These are phyloP conservation scores for Melanotaenia duboulayi DNA, from an alignment of 2,113 vertebrate genomes.

Conservation along the genomic window DNA sequence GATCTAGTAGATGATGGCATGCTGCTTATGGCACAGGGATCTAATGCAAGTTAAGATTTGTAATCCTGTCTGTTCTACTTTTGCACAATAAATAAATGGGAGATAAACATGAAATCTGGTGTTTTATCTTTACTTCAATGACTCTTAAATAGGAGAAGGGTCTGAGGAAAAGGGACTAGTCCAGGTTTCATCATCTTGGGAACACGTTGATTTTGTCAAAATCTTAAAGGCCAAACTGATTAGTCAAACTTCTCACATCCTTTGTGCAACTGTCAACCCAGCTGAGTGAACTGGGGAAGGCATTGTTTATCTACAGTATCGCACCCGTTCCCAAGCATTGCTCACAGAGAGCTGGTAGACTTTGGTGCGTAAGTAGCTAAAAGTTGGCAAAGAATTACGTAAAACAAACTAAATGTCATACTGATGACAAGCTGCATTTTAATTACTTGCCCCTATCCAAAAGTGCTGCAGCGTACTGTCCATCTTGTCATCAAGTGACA, in stretches of 20 bases:
- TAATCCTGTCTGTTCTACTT: conserved; percentile 58
- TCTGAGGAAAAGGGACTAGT: background rate
- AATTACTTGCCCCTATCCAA: too few relatives aligned
- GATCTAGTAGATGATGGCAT: conserved; percentile 49
- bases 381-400: too few relatives aligned
- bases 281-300: conserved; percentile 22
- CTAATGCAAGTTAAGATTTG: conserved; percentile 46
- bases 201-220: conserved; percentile 5
- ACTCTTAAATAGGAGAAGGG: background rate
- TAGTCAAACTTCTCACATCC: conserved; percentile 56
- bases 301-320: conserved; percentile 11
- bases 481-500: too few relatives aligned
- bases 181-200: conserved; percentile 15
- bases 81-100: conserved; percentile 79
- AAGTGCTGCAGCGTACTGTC: too few relatives aligned
- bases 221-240: conserved; percentile 39
- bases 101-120: conserved; percentile 13
- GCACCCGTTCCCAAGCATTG: conserved; percentile 13
- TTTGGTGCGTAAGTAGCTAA: background rate
- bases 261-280: conserved; percentile 30
- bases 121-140: background rate
- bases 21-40: conserved; percentile 33
- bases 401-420: too few relatives aligned
- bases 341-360: background rate
- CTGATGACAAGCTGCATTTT: too few relatives aligned